Evolutionary conservation across 2,113 vertebrate species (phyloP).

Genomic region (Oryctolagus cuniculus): DNA sequence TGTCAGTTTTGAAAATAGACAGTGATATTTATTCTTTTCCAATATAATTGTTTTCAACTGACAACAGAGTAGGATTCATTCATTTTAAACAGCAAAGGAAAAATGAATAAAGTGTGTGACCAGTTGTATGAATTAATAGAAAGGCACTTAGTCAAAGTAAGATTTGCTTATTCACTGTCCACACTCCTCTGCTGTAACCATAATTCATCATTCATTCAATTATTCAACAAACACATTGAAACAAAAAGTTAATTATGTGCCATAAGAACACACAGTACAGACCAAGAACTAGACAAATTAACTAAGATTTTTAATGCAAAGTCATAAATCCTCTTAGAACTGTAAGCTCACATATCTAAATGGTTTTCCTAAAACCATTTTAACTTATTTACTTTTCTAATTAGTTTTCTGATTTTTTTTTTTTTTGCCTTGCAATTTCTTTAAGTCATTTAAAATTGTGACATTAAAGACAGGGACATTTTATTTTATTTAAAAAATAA

Average conservation of each 20-base stretch:
- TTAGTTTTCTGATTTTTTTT: background rate
- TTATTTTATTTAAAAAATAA: slow-evolving; percentile 27
- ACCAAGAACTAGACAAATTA: background rate
- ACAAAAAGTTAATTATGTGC: fast-evolving
- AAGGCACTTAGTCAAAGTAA: background rate
- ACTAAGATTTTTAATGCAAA: background rate
- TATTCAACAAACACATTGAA: background rate
- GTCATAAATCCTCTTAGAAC: background rate
- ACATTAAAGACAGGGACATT: background rate
- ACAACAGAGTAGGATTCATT: background rate
- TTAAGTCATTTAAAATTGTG: background rate
- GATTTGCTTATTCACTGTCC: background rate
- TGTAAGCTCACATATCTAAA: background rate
- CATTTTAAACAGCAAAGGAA: background rate
- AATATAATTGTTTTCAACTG: background rate
- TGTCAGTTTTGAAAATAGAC: background rate
- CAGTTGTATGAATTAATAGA: background rate
- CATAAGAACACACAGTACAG: background rate
- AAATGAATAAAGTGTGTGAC: background rate
- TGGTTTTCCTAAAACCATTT: background rate
- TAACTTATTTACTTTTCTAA: background rate
- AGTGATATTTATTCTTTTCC: background rate
- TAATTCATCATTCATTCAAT: background rate
- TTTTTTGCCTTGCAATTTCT: background rate
- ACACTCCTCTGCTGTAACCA: background rate